Evolutionary conservation across 1,140 invertebrate genomes (phyloP).

Genomic region (Gryllus bimaculatus): DNA sequence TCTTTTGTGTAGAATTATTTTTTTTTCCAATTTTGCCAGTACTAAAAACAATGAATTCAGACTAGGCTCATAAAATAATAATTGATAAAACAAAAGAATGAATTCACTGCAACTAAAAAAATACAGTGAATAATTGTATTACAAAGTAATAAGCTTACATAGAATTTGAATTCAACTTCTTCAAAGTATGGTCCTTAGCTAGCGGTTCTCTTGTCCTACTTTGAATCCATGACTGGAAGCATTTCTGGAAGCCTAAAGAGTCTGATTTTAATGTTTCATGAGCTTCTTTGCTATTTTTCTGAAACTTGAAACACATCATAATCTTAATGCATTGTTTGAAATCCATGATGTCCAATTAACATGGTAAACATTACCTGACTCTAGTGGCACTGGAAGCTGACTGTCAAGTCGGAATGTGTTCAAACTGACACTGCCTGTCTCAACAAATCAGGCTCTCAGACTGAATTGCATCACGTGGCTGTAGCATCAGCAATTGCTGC

Average conservation of each 20-base stretch:
- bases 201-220: too few species aligned
- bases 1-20: too few species aligned
- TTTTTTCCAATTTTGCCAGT: too few species aligned
- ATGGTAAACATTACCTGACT: background rate
- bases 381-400: background rate
- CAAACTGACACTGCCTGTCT: background rate
- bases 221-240: background rate
- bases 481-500: background rate
- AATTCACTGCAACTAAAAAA: background rate
- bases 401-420: background rate
- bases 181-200: too few species aligned
- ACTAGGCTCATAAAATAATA: too few species aligned
- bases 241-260: background rate
- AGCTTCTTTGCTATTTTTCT: background rate
- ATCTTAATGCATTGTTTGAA: background rate
- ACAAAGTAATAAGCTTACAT: slow-evolving; percentile 21
- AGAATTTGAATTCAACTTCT: background rate
- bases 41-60: too few species aligned
- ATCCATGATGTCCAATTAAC: background rate
- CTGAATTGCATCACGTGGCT: background rate
- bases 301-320: background rate
- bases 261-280: too few species aligned
- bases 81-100: too few species aligned
- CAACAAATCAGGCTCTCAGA: background rate
- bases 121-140: slow-evolving; percentile 1